These are phyloP conservation scores for Lepilemur septentrionalis DNA, from an alignment of 2,797 vertebrate genomes.

Conservation along the genomic window DNA sequence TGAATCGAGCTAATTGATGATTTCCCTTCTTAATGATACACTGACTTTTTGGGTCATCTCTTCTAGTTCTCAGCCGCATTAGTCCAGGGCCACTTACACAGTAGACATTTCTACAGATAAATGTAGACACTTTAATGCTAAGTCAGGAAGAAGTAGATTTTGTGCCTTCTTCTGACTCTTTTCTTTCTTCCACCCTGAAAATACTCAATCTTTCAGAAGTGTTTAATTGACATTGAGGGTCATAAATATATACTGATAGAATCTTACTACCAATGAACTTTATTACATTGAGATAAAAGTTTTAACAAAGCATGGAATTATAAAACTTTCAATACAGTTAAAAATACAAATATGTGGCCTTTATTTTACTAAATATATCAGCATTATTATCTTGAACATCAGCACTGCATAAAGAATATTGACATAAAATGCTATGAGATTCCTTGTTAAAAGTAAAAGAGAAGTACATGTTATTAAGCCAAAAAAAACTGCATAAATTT, in stretches of 20 bases:
- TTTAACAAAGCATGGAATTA: background rate
- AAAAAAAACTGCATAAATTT: background rate
- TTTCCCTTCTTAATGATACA: conserved; percentile 17
- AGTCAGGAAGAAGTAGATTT: background rate
- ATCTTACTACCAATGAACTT: background rate
- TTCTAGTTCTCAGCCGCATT: background rate
- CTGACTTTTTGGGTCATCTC: conserved; percentile 17
- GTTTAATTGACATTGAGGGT: background rate
- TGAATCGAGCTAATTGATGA: conserved; percentile 30
- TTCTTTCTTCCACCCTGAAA: background rate
- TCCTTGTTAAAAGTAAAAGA: background rate
- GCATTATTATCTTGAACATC: background rate
- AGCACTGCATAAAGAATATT: background rate
- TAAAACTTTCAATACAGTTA: background rate
- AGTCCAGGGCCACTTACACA: background rate
- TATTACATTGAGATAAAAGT: background rate
- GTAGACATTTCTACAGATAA: background rate
- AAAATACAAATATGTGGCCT: background rate
- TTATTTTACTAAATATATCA: background rate
- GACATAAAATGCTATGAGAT: background rate
- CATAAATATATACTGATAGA: background rate
- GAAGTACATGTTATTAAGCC: background rate
- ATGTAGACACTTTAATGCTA: background rate
- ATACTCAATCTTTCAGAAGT: background rate
- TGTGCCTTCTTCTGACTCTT: background rate